Conservation (phyloP, 2,888 invertebrate species). For the Strigamia transsilvanica region DNA sequence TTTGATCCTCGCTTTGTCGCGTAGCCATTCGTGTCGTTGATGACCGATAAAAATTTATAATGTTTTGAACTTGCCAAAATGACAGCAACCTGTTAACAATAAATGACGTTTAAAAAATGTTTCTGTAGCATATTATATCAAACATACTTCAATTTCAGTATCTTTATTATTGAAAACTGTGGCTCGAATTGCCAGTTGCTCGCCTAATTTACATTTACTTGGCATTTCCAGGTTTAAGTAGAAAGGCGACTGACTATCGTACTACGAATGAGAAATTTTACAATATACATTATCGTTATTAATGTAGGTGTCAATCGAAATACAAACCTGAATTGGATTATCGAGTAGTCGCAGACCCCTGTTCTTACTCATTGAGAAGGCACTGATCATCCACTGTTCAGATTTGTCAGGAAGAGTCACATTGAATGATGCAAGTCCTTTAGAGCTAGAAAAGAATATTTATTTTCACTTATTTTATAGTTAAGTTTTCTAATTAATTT, state of each 20-base stretch:
- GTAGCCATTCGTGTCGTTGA: background rate
- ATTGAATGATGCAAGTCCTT: conserved; percentile 86
- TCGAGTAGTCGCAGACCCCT: conserved; percentile 87
- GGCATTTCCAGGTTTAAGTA: conserved; percentile 96
- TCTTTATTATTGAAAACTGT: conserved; percentile 94
- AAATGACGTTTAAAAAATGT: background rate
- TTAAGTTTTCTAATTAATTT: conserved; percentile 44
- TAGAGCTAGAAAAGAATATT: conserved; percentile 69
- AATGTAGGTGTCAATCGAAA: conserved; percentile 48
- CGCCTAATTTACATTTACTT: conserved; percentile 81
- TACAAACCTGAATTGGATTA: conserved; percentile 77
- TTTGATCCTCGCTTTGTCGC: background rate
- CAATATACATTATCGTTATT: background rate
- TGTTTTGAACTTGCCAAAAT: conserved; percentile 84
- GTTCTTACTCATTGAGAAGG: conserved; percentile 87
- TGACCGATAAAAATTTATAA: conserved; percentile 68
- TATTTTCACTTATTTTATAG: background rate
- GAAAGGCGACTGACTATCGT: conserved; percentile 89
- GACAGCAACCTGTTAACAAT: conserved; percentile 76
- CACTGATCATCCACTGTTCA: conserved; percentile 92
- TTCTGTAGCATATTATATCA: background rate
- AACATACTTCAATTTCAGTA: conserved; percentile 69
- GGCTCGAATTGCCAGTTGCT: conserved; percentile 91
- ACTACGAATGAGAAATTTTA: conserved; percentile 67
- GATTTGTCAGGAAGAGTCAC: conserved; percentile 84